These are phyloP conservation scores for Drosophila subsilvestris DNA, from an alignment of 2,888 invertebrate genomes.

Conservation along the genomic window DNA sequence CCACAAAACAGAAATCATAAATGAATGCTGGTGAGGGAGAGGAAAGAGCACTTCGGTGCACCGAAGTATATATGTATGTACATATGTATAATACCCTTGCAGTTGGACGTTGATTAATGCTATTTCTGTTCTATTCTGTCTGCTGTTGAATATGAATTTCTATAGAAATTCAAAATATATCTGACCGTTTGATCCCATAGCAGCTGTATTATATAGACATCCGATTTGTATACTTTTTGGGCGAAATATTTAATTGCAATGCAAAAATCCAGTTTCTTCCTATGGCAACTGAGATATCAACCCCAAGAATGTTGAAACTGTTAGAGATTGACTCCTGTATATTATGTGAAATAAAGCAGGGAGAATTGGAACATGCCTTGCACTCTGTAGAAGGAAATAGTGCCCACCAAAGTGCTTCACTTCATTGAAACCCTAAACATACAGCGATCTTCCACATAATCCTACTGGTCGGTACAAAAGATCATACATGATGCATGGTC, in stretches of 20 bases:
- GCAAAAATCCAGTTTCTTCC: no score
- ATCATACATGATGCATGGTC: no score
- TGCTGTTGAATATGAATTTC: background rate
- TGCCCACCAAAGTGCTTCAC: background rate
- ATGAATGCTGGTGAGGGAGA: slow-evolving; percentile 15
- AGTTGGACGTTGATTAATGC: background rate
- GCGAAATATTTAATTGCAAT: background rate
- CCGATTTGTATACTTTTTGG: background rate
- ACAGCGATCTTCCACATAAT: background rate
- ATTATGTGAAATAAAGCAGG: background rate
- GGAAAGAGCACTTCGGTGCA: background rate
- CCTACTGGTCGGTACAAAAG: background rate
- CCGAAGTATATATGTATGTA: background rate
- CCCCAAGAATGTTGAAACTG: no score
- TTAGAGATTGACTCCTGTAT: background rate
- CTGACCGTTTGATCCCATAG: background rate
- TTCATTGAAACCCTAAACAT: background rate
- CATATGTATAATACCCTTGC: no score
- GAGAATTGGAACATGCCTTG: background rate
- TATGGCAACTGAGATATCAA: background rate
- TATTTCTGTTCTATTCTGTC: background rate
- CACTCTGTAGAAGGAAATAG: no score
- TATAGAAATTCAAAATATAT: background rate
- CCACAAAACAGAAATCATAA: background rate
- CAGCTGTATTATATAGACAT: background rate